Base-by-base conservation (phyloP, 2,113 vertebrate species). In the Heterocephalus glaber region DNA sequence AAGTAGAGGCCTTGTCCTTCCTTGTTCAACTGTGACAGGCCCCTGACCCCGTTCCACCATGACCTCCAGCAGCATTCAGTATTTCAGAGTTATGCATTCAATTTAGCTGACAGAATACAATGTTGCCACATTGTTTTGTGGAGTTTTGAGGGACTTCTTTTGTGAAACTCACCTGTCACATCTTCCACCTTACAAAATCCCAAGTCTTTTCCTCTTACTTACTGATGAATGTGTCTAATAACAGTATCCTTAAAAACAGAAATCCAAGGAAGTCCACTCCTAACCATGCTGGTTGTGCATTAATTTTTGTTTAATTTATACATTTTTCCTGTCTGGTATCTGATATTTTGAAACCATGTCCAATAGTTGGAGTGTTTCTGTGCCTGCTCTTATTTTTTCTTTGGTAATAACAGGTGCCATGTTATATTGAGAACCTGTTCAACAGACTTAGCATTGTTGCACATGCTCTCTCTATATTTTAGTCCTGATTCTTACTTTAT, bases 401-500 rank as follows among this genome's bases (percentile, higher is more conserved):
- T 94, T 96, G 47, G 47, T 88, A 68, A 41, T 63, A 70, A 61
- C 35, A 85, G 47, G 54, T 80, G 14, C 28, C n/a, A 7, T 38
- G 19, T 63, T 77, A 44, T n/a, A 16, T 26, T 3, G 16, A 94
- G 77, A 90, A 20, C 20, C 80, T 87, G 8, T 19, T 95, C 60
- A n/a, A 19, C 66, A 56, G 33, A 86, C 33, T 61, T 81, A 11
- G 6, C 26, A 12, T 33, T 74, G 17, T 38, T 49, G 12, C 49
- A 52, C 30, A 77, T 2, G 33, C 49, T 30, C 26, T n/a, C 1
- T 20, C 22, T 49, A 5, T 72, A 26, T 81, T 74, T 44, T 41
- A 44, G 84, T 90, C 74, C 81, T 54, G 26, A 84, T 65, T 93
- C 74, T 94, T 65, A 68, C 26, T 92, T 86, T 81, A 38, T 47